Percentiles rank a stretch among this genome's conserved stretches.
phyloP scores from a whole-genome alignment of 1,140 invertebrate genomes.

The Gryon sp. region DNA sequence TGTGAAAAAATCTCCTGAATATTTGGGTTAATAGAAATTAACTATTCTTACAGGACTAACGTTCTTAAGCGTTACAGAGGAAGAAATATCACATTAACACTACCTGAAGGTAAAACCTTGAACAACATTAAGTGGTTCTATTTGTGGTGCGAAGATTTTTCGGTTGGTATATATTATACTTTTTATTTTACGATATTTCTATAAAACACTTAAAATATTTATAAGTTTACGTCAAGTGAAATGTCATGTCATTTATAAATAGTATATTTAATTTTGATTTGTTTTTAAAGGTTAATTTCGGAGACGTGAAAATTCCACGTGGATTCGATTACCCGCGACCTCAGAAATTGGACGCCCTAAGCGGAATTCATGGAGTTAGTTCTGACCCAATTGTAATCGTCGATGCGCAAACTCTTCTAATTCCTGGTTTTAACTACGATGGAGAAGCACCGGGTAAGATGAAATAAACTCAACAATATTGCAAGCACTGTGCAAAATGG shows the following conservation, averaged over 20 bases:
- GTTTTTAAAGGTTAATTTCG: conserved; percentile 89
- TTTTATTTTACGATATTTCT: neutral
- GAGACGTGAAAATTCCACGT: conserved; percentile 89
- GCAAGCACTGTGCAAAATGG: conserved; percentile 1
- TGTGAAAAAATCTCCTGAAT: too few species aligned
- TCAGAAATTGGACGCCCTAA: conserved; percentile 87
- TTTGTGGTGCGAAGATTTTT: conserved; percentile 93
- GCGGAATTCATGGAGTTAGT: conserved; percentile 89
- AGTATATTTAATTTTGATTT: neutral
- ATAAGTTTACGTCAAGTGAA: neutral
- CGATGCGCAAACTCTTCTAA: conserved; percentile 92
- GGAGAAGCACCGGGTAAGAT: conserved; percentile 91
- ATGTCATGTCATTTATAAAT: neutral
- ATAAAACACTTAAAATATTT: neutral
- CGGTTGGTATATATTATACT: conserved; percentile 81
- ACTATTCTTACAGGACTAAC: conserved; percentile 78
- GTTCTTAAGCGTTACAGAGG: conserved; percentile 88
- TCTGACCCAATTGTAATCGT: conserved; percentile 93
- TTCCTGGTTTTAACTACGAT: conserved; percentile 93
- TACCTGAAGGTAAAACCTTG: conserved; percentile 92
- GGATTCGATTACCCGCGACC: conserved; percentile 90
- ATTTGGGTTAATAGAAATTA: conserved; percentile 3
- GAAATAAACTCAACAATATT: conserved; percentile 27
- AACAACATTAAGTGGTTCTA: conserved; percentile 92
- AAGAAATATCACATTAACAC: conserved; percentile 88